These are phyloP conservation scores for Gisinianus flammeolus DNA, from an alignment of 2,888 invertebrate genomes.

Conservation along the genomic window DNA sequence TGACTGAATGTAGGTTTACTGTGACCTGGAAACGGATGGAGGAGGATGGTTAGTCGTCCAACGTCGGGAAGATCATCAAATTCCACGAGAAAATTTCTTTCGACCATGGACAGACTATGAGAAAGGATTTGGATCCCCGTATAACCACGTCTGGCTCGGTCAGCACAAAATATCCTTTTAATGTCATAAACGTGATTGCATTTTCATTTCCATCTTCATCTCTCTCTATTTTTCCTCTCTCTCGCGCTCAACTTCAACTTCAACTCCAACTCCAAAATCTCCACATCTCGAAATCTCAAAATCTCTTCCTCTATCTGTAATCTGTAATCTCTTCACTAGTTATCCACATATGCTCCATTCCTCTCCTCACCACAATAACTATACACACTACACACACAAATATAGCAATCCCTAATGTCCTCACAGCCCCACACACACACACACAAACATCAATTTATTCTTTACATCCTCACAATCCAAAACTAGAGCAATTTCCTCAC, in stretches of 20 bases:
- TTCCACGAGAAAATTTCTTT: conserved; percentile 49
- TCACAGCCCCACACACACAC: not conserved
- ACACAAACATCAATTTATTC: not conserved
- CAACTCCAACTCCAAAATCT: not conserved
- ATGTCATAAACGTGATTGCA: conserved; percentile 32
- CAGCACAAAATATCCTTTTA: conserved; percentile 23
- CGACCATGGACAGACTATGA: conserved; percentile 53
- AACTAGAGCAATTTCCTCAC: not conserved
- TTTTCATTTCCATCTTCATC: too few relatives aligned
- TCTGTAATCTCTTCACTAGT: not conserved
- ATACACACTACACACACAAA: not conserved
- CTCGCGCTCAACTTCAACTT: not conserved
- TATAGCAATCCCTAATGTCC: not conserved
- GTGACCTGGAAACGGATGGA: conserved; percentile 49
- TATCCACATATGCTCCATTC: not conserved
- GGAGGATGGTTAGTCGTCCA: conserved; percentile 57
- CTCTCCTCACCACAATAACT: too few relatives aligned
- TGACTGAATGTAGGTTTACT: conserved; percentile 56
- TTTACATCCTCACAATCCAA: not conserved
- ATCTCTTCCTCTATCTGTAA: too few relatives aligned
- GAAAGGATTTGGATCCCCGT: conserved; percentile 50
- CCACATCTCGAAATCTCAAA: not conserved
- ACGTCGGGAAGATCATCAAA: conserved; percentile 43
- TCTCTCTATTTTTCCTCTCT: not conserved
- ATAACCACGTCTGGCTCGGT: conserved; percentile 55